Evolutionary conservation across 2,797 vertebrate species (phyloP).

Genomic region (Sebastes paucispinis): DNA sequence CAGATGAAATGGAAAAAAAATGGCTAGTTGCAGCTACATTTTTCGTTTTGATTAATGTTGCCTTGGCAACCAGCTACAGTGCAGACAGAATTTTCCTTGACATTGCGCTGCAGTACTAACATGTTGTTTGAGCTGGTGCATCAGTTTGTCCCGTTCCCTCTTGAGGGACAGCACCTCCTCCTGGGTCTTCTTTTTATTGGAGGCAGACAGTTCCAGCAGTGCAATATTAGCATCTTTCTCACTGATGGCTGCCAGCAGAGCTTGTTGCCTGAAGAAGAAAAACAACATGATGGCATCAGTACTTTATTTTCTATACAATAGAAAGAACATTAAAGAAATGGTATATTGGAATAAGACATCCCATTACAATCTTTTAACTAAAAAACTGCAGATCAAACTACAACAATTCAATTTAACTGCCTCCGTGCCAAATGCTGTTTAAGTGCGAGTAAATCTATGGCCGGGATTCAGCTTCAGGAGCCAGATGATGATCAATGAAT

Average conservation of each 20-base stretch:
- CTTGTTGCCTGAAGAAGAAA: constrained; percentile 90
- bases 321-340: neutral
- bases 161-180: constrained; percentile 97
- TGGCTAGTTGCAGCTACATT: constrained; percentile 5
- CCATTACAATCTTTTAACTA: neutral
- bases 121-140: constrained; percentile 98
- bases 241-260: constrained; percentile 96
- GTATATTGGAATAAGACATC: neutral
- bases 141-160: constrained; percentile 96
- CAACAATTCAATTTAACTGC: neutral
- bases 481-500: neutral
- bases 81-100: constrained; percentile 6
- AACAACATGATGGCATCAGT: constrained; percentile 16
- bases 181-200: constrained; percentile 99
- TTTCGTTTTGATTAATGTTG: constrained; percentile 28
- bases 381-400: neutral
- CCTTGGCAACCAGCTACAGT: constrained; percentile 14
- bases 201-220: constrained; percentile 95
- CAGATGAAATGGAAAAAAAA: constrained; percentile 25
- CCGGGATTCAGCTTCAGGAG: neutral
- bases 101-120: constrained; percentile 76
- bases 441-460: neutral
- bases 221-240: constrained; percentile 99
- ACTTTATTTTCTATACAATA: neutral
- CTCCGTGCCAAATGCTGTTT: neutral